Conservation (phyloP, 2,888 invertebrate species). For the Odontocerum albicorne region DNA sequence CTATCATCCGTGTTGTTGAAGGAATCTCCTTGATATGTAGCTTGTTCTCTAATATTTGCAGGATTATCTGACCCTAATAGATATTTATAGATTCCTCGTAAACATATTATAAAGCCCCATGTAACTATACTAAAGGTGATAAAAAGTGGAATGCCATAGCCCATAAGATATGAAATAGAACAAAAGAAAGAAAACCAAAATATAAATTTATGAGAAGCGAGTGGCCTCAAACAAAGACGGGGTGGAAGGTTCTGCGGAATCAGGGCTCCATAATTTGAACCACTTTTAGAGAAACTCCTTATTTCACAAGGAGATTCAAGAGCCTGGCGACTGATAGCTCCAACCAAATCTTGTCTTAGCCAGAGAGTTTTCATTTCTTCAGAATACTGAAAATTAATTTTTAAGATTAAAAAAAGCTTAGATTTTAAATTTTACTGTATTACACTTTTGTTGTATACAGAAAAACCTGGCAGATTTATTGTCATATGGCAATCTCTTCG, state of each 20-base stretch:
- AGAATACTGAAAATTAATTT: slow-evolving; percentile 72
- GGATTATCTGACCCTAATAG: slow-evolving; percentile 7
- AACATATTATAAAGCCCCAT: slow-evolving; percentile 17
- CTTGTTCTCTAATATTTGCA: not conserved
- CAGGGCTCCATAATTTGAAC: slow-evolving; percentile 58
- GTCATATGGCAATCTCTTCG: too few relatives aligned
- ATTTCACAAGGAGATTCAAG: slow-evolving; percentile 64
- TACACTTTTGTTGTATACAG: too few relatives aligned
- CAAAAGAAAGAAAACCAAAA: slow-evolving; percentile 57
- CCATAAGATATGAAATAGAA: slow-evolving; percentile 55
- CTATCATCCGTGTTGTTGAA: slow-evolving; percentile 24
- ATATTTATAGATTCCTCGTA: slow-evolving; percentile 23
- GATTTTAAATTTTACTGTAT: too few relatives aligned
- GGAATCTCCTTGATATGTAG: slow-evolving; percentile 5
- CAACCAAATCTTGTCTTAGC: slow-evolving; percentile 62
- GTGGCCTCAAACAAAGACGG: slow-evolving; percentile 65
- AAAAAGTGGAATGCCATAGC: slow-evolving; percentile 47
- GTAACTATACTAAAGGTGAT: slow-evolving; percentile 14
- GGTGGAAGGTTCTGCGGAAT: slow-evolving; percentile 64
- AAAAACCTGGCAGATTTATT: too few relatives aligned
- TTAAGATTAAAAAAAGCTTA: too few relatives aligned
- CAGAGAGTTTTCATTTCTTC: slow-evolving; percentile 66
- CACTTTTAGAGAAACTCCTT: slow-evolving; percentile 63
- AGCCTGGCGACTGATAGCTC: slow-evolving; percentile 64
- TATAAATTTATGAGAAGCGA: slow-evolving; percentile 66